Evolutionary conservation across 2,113 vertebrate species (phyloP).

Genomic region (Dascyllus trimaculatus): DNA sequence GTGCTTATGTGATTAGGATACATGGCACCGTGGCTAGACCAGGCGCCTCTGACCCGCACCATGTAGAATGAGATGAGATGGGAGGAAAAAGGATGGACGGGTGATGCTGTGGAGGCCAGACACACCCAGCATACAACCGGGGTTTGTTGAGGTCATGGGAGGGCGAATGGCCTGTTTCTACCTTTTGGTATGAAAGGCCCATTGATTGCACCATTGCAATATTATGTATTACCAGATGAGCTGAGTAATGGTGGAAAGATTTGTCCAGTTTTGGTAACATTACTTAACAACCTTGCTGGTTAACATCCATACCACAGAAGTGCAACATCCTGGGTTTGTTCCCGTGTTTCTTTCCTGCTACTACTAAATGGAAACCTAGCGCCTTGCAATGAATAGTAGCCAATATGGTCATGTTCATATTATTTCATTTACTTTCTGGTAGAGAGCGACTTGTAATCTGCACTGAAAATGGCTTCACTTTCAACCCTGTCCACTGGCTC

Average conservation of each 20-base stretch:
- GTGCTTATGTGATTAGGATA: conserved; percentile 86
- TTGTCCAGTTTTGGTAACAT: no score
- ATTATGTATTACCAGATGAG: neutral
- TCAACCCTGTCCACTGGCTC: no score
- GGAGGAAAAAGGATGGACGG: conserved; percentile 57
- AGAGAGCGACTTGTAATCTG: no score
- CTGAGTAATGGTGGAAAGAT: conserved; percentile 2
- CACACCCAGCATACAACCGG: conserved; percentile 19
- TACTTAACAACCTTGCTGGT: neutral
- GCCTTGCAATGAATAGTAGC: no score
- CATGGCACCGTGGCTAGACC: conserved; percentile 82
- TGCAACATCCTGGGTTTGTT: no score
- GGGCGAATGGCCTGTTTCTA: neutral
- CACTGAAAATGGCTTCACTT: no score
- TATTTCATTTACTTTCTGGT: no score
- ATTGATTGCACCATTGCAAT: neutral
- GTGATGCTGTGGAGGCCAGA: conserved; percentile 45
- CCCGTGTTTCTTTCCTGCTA: no score
- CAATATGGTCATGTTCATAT: no score
- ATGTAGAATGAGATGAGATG: conserved; percentile 69
- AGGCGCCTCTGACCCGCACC: conserved; percentile 82
- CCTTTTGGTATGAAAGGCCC: neutral
- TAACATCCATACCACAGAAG: no score
- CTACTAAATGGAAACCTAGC: no score
- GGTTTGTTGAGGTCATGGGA: conserved; percentile 4